Conservation (phyloP, 2,113 vertebrate genomes). For the Todiramphus saurophagus region DNA sequence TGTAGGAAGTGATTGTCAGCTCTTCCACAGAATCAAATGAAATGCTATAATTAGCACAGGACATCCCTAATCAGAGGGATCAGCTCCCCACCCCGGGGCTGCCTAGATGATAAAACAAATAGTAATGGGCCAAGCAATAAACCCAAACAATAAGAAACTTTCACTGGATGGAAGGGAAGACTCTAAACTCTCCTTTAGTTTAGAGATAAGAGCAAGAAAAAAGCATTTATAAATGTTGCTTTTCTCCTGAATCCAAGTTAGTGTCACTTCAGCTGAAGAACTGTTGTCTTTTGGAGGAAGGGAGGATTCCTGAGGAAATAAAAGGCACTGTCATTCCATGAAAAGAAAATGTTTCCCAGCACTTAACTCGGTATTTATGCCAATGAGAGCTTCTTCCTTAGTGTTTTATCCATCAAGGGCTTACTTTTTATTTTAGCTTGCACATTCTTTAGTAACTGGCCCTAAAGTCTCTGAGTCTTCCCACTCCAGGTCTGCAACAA, state of each 20-base stretch:
- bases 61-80: background rate
- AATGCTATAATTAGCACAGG: background rate
- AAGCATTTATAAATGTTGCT: background rate
- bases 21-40: background rate
- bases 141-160: background rate
- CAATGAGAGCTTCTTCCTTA: background rate
- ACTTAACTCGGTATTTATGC: background rate
- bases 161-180: background rate
- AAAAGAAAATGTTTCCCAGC: background rate
- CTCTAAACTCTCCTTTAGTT: background rate
- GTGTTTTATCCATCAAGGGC: background rate
- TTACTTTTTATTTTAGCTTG: background rate
- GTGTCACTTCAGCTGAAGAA: background rate
- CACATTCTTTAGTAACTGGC: background rate
- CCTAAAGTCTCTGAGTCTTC: background rate
- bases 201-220: background rate
- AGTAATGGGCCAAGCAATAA: background rate
- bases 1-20: background rate
- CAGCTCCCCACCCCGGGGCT: background rate
- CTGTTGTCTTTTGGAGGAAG: background rate
- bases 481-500: slow-evolving; percentile 90
- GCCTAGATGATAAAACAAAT: background rate
- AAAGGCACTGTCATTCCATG: background rate
- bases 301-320: background rate
- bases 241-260: background rate